These are phyloP conservation scores for Philereme vetulata DNA, from an alignment of 2,888 invertebrate genomes.

Conservation along the genomic window DNA sequence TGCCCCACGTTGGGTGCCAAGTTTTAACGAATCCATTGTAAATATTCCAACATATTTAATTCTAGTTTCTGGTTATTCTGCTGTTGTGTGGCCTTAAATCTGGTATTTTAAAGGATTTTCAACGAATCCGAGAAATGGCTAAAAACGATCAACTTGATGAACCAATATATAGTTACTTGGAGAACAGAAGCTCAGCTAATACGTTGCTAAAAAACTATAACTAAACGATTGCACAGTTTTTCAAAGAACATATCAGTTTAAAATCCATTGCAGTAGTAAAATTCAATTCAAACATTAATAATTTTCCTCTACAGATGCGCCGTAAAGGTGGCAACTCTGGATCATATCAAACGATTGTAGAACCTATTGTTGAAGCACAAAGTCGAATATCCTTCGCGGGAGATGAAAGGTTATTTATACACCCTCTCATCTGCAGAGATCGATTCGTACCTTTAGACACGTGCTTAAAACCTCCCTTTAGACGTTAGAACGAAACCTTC, in stretches of 20 bases:
- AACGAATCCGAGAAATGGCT: too few species aligned
- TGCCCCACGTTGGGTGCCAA: too few species aligned
- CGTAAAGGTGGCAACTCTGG: slow-evolving; percentile 31
- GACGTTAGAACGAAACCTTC: slow-evolving; percentile 3
- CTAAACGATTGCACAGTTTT: too few species aligned
- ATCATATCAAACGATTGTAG: slow-evolving; percentile 26
- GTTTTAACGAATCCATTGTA: too few species aligned
- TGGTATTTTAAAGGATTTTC: too few species aligned
- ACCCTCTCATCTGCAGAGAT: slow-evolving; percentile 50
- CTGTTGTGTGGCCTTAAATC: too few species aligned
- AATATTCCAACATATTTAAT: too few species aligned
- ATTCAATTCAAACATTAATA: slow-evolving; percentile 37
- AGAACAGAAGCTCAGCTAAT: too few species aligned
- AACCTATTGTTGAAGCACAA: slow-evolving; percentile 21
- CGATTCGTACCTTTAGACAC: slow-evolving; percentile 50
- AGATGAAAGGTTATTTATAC: slow-evolving; percentile 48
- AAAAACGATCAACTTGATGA: too few species aligned
- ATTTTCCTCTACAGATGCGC: slow-evolving; percentile 29
- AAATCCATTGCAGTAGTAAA: slow-evolving; percentile 31
- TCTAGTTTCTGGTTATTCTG: too few species aligned
- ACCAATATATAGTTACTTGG: too few species aligned
- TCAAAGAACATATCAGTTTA: neutral
- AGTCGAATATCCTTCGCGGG: slow-evolving; percentile 28
- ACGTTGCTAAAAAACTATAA: too few species aligned
- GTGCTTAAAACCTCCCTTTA: slow-evolving; percentile 33